Conservation (phyloP, 1,140 invertebrate genomes). For the Diuraphis noxia region DNA sequence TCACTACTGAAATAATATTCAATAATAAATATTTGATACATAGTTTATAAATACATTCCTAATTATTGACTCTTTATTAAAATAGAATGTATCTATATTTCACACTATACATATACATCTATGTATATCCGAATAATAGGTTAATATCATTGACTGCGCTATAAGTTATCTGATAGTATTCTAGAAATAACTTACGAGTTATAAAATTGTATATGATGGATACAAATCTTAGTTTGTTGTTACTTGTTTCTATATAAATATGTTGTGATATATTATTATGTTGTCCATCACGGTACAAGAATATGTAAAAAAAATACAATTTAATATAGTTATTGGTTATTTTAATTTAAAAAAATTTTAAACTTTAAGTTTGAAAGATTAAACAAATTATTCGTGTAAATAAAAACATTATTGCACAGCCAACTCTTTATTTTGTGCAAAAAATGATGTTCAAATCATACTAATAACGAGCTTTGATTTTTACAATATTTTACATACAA, state of each 20-base stretch:
- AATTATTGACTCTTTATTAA: too few relatives aligned
- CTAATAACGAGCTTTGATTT: conserved; percentile 6
- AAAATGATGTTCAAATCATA: not conserved
- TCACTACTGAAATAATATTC: not conserved
- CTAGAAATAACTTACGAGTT: not conserved
- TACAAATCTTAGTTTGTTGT: not conserved
- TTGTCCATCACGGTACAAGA: not conserved
- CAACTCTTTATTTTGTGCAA: not conserved
- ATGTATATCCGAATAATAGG: not conserved
- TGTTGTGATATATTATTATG: not conserved
- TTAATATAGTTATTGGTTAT: not conserved
- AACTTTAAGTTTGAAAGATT: not conserved
- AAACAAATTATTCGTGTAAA: not conserved
- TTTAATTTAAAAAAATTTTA: not conserved
- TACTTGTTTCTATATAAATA: not conserved
- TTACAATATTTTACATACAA: not conserved
- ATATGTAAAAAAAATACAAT: not conserved
- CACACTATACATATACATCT: too few relatives aligned
- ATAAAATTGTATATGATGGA: not conserved
- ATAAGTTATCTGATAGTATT: not conserved
- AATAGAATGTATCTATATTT: too few relatives aligned
- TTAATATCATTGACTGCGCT: not conserved
- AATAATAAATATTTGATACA: not conserved
- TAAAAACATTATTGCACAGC: not conserved
- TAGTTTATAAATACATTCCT: too few relatives aligned